Evolutionary conservation across 2,797 vertebrate species (phyloP), one percentile per base, ranked within the genome.

Genomic region (Eospalax fontanierii): DNA sequence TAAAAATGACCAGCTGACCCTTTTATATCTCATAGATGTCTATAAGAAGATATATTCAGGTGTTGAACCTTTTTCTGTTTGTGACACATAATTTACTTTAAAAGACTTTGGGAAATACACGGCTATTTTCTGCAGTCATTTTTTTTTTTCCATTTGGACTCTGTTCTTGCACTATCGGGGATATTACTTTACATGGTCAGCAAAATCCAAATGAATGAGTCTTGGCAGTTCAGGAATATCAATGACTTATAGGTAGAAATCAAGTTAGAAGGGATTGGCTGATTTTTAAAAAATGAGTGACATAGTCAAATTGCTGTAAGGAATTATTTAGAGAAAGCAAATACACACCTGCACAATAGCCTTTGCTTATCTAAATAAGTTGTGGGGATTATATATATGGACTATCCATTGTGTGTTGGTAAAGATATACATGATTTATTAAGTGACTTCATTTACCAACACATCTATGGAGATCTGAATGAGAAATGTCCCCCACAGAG

Each of bases 181-280:
- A n/a, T 86, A 79, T 85, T 86, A 94, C 83, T 95, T 94, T 90
- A 95, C 88, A 43, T 59, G 59, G 65, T 88, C 87, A 96, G 61
- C 78, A 94, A 71, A 93, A 80, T 30, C 84, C n/a, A 76, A 94
- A 86, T 92, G 75, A 93, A 95, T 93, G 66, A 78, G 22, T 76
- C 66, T 79, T 92, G 57, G 78, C 38, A 57, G 87, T 61, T 92
- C 12, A 33, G 40, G 81, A 95, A 90, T 50, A 73, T 87, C 40
- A 81, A 61, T 81, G 83, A 46, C 33, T 76, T 81, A 65, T 22
- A 68, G 30, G 78, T 65, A 94, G 84, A 94, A 89, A 87, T 87
- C 21, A 89, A 95, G 73, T 91, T 65, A 93, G 94, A 91, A 50
- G 59, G n/a, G 86, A 89, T 22, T 71, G 43, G 57, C 5, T 75